These are phyloP conservation scores for Petrocephalus sullivani DNA, from an alignment of 2,797 vertebrate genomes.

Conservation along the genomic window DNA sequence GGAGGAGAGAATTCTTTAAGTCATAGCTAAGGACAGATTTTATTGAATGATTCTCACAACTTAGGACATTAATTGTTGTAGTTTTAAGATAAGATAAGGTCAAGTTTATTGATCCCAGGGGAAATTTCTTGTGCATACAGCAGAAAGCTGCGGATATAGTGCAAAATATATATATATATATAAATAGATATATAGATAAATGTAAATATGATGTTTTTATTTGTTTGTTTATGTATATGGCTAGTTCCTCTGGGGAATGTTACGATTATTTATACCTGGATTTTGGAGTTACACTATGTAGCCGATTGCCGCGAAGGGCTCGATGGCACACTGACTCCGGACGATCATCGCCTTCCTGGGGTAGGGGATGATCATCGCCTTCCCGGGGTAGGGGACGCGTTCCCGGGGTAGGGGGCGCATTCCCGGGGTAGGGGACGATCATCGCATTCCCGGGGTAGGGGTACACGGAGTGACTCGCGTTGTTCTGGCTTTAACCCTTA, in stretches of 20 bases:
- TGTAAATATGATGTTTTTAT: neutral
- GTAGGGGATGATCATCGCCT: constrained; percentile 10
- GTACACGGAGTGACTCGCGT: constrained; percentile 49
- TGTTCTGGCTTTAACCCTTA: constrained; percentile 60
- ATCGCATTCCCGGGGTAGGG: constrained; percentile 22
- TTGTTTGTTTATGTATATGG: neutral
- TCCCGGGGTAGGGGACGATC: too few relatives aligned
- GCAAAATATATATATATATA: neutral
- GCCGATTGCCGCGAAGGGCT: neutral
- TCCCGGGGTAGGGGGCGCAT: too few relatives aligned
- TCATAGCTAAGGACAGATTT: neutral
- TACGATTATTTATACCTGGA: neutral
- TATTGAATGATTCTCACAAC: neutral
- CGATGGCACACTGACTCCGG: neutral
- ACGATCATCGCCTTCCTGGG: neutral
- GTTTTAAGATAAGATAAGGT: neutral
- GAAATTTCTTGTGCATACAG: neutral
- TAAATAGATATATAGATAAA: neutral
- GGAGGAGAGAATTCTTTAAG: neutral
- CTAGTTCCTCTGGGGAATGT: neutral
- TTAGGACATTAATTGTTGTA: neutral
- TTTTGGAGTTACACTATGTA: neutral
- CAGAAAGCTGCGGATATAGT: neutral
- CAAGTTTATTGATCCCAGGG: neutral
- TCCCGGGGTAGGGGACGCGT: neutral